phyloP scores from a whole-genome alignment of 2,113 vertebrate genomes.

The Amblyopsis rosae region DNA sequence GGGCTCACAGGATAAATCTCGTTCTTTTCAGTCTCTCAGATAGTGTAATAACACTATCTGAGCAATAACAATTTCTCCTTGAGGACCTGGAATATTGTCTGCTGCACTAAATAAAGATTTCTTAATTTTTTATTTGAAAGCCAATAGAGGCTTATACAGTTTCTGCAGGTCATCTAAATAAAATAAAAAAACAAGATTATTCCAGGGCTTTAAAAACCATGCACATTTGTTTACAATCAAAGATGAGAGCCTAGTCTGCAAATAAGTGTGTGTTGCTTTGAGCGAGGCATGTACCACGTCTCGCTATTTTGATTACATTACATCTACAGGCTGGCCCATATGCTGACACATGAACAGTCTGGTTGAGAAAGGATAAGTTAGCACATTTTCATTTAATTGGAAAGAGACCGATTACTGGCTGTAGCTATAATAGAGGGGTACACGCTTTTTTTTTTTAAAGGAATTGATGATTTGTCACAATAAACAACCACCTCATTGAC shows the following conservation, averaged over 20 bases:
- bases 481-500: no score
- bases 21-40: conserved; percentile 43
- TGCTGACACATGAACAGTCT: no score
- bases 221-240: not conserved
- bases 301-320: no score
- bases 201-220: not conserved
- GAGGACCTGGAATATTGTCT: conserved; percentile 49
- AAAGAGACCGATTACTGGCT: no score
- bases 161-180: not conserved
- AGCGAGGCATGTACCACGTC: not conserved
- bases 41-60: not conserved
- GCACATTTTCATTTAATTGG: no score
- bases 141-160: not conserved
- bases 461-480: no score
- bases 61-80: conserved; percentile 49
- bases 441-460: no score
- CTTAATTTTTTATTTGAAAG: not conserved
- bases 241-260: not conserved
- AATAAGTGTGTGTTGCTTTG: not conserved
- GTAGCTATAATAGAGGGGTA: no score
- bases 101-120: conserved; percentile 11
- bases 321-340: no score
- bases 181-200: not conserved
- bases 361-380: no score
- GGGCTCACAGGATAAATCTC: conserved; percentile 39